Evolutionary conservation across 2,888 invertebrate species (phyloP).

Genomic region (Siphlonurus alternatus): DNA sequence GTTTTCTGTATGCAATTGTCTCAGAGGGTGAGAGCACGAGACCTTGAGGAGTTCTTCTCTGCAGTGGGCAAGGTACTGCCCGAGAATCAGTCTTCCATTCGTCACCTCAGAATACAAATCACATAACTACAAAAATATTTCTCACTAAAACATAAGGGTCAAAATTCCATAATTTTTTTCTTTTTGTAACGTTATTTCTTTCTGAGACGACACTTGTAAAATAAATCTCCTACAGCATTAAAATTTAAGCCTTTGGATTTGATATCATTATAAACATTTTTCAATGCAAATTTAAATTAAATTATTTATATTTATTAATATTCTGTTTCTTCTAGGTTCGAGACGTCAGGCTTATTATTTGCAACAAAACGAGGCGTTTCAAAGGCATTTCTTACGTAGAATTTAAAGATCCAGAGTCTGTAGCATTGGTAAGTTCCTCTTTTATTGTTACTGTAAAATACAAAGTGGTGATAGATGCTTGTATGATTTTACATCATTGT

Average conservation of each 20-base stretch:
- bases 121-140: too few species aligned
- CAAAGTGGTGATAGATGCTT: too few species aligned
- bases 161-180: background rate
- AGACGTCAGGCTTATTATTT: conserved; percentile 95
- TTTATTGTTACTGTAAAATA: background rate
- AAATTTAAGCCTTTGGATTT: background rate
- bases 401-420: conserved; percentile 95
- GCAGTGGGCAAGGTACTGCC: conserved; percentile 87
- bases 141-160: too few species aligned
- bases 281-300: background rate
- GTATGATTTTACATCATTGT: too few species aligned
- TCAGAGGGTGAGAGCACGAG: conserved; percentile 80
- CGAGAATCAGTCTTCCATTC: conserved; percentile 7
- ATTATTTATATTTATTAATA: conserved; percentile 4
- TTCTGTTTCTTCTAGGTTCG: conserved; percentile 35
- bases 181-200: background rate
- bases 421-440: conserved; percentile 56
- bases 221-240: background rate
- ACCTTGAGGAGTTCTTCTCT: conserved; percentile 96
- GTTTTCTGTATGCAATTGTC: conserved; percentile 98
- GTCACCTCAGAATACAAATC: too few species aligned
- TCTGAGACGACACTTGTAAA: too few species aligned
- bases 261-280: background rate
- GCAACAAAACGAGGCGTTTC: conserved; percentile 95
- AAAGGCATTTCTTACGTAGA: conserved; percentile 99